phyloP scores from a whole-genome alignment of 2,888 invertebrate species.

The Agapetus fuscipes region DNA sequence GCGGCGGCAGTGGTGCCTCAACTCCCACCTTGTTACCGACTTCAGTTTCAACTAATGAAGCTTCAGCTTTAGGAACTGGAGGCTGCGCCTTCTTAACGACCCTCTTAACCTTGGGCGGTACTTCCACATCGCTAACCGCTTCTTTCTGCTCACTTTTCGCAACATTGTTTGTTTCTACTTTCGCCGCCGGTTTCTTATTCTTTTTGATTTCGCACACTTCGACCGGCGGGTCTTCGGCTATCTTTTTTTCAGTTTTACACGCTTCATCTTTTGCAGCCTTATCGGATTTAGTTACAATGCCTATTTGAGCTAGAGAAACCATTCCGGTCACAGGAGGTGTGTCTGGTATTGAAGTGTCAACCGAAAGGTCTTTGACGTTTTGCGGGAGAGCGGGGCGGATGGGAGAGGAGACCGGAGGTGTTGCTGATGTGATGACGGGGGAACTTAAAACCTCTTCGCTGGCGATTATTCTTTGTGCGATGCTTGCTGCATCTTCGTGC shows the following conservation, averaged over 20 bases:
- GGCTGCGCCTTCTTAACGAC: conserved; percentile 40
- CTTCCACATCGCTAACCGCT: conserved; percentile 1
- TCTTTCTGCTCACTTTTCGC: conserved; percentile 2
- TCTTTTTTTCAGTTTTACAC: conserved; percentile 1
- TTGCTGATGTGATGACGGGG: conserved; percentile 31
- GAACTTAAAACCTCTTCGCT: conserved; percentile 33
- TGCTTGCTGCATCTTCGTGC: conserved; percentile 40
- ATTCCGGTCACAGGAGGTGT: conserved; percentile 41
- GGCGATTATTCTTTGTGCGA: conserved; percentile 42
- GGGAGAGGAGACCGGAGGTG: conserved; percentile 27
- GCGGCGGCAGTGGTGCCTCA: conserved; percentile 44
- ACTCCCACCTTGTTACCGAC: conserved; percentile 14
- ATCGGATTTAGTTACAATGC: conserved; percentile 29
- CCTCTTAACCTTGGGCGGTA: conserved; percentile 41
- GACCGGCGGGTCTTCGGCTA: conserved; percentile 4
- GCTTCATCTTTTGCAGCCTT: background rate
- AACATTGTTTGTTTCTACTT: background rate
- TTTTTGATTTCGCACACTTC: background rate
- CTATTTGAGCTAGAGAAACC: conserved; percentile 44
- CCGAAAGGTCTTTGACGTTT: conserved; percentile 29
- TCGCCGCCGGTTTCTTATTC: background rate
- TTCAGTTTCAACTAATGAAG: conserved; percentile 7
- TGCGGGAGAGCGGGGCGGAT: conserved; percentile 24
- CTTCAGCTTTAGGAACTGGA: conserved; percentile 29
- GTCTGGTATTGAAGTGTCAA: conserved; percentile 36